These are phyloP conservation scores for Potorous gilbertii DNA, from an alignment of 2,797 vertebrate genomes.

Conservation along the genomic window DNA sequence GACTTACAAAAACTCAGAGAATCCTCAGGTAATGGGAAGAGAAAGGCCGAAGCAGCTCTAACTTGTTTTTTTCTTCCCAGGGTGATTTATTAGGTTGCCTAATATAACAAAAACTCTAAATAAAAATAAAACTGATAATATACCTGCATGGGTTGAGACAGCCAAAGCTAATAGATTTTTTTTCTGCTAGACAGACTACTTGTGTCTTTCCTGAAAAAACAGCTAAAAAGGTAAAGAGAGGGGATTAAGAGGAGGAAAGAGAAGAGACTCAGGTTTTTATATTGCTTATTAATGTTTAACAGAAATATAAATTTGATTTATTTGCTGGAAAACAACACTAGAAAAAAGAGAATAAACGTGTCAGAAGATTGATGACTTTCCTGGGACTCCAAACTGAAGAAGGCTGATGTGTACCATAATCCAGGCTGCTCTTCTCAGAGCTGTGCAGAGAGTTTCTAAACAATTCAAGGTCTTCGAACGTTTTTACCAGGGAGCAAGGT, in stretches of 20 bases:
- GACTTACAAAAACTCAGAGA: constrained; percentile 72
- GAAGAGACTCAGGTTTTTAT: background rate
- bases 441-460: constrained; percentile 31
- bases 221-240: background rate
- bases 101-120: constrained; percentile 40
- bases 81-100: constrained; percentile 48
- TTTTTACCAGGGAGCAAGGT: constrained; percentile 36
- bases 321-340: constrained; percentile 30
- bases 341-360: constrained; percentile 55
- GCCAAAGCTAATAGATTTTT: constrained; percentile 43
- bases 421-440: constrained; percentile 27
- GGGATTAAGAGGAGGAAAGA: background rate
- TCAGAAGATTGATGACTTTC: constrained; percentile 25
- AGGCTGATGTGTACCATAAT: constrained; percentile 26
- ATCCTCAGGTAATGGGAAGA: constrained; percentile 54
- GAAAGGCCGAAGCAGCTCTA: constrained; percentile 59
- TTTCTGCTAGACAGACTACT: background rate
- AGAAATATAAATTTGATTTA: constrained; percentile 55
- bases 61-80: constrained; percentile 31
- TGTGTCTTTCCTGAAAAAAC: constrained; percentile 35
- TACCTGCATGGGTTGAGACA: constrained; percentile 46
- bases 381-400: constrained; percentile 25
- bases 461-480: background rate
- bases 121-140: constrained; percentile 57
- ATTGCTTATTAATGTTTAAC: constrained; percentile 43